Conservation (phyloP, 2,797 vertebrate species). For the Notolabrus celidotus region DNA sequence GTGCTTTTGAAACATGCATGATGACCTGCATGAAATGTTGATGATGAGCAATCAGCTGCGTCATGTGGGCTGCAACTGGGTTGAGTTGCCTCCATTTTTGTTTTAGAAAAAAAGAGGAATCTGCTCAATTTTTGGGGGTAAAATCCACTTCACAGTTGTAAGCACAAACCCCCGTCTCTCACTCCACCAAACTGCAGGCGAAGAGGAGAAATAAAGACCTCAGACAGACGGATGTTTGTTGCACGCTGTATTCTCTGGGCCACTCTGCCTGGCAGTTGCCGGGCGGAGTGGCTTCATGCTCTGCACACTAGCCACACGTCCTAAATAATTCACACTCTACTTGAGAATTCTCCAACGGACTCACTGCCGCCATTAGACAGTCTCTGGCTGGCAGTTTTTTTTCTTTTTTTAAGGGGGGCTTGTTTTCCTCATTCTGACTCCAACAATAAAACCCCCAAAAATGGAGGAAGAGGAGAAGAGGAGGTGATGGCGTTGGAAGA, state of each 20-base stretch:
- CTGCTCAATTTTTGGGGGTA: not conserved
- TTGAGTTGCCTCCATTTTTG: conserved; percentile 47
- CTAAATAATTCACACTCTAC: conserved; percentile 85
- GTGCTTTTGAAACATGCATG: conserved; percentile 68
- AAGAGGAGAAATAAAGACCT: conserved; percentile 62
- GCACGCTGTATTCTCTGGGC: conserved; percentile 57
- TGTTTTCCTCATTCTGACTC: conserved; percentile 63
- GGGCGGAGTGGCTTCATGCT: conserved; percentile 73
- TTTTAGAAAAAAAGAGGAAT: not conserved
- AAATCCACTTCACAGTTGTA: not conserved
- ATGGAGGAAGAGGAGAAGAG: conserved; percentile 9
- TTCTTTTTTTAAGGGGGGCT: conserved; percentile 41
- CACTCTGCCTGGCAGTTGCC: conserved; percentile 58
- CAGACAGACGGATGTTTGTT: conserved; percentile 53
- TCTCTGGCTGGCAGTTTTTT: conserved; percentile 72
- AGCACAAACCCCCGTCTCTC: conserved; percentile 11
- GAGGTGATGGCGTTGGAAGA: not conserved
- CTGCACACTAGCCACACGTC: conserved; percentile 77
- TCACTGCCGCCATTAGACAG: conserved; percentile 79
- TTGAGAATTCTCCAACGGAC: conserved; percentile 83
- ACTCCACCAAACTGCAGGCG: conserved; percentile 11
- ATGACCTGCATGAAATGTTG: conserved; percentile 75
- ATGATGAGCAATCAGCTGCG: conserved; percentile 73
- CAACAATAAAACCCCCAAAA: conserved; percentile 36
- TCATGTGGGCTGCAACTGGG: conserved; percentile 65